phyloP scores from a whole-genome alignment of 2,113 vertebrate genomes.

The rabbit (Oryctolagus cuniculus) region mOryCun1.1 NC_091436.1:83704501-83705000 shows the following conservation, averaged over 20 bases:
- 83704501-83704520: not conserved
- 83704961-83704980: not conserved
- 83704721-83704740: constrained; percentile 20
- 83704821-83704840: not conserved
- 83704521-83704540: not conserved
- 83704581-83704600: not conserved
- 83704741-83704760: constrained; percentile 26
- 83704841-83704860: not conserved
- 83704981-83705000: not conserved
- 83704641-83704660: constrained; percentile 1
- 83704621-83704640: not conserved
- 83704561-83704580: constrained; percentile 8
- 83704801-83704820: not conserved
- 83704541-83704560: not conserved
- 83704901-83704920: not conserved
- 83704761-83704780: not conserved
- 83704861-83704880: not conserved
- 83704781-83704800: not conserved
- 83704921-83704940: not conserved
- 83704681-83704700: not conserved
- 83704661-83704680: not conserved
- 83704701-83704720: not conserved
- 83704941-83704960: not conserved
- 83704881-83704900: not conserved
- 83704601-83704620: not conserved